Evolutionary conservation across 2,797 vertebrate genomes (phyloP).

Genomic region (Peromyscus nudipes): DNA sequence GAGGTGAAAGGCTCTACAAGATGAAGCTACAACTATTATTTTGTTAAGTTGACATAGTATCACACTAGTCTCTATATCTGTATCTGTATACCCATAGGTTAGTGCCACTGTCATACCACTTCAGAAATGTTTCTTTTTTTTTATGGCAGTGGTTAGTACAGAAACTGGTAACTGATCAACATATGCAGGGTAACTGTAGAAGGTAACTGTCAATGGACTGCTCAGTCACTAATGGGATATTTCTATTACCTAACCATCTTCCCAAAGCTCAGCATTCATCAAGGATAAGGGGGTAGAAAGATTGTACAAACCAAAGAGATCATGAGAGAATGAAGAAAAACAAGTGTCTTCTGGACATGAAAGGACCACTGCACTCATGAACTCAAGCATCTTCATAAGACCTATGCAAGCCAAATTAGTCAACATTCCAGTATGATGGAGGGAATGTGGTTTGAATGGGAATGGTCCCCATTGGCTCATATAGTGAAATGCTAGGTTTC

Average conservation of each 20-base stretch:
- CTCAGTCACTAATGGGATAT: too few relatives aligned
- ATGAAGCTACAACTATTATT: neutral
- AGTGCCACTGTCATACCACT: neutral
- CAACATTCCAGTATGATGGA: too few relatives aligned
- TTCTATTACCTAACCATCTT: neutral
- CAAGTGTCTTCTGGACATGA: neutral
- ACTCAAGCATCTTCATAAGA: neutral
- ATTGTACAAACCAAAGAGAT: neutral
- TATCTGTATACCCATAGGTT: neutral
- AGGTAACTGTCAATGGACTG: too few relatives aligned
- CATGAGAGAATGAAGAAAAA: too few relatives aligned
- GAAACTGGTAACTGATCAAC: neutral
- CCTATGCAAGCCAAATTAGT: neutral
- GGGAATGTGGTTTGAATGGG: too few relatives aligned
- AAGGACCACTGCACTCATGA: neutral
- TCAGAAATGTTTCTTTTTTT: neutral
- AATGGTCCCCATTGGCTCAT: too few relatives aligned
- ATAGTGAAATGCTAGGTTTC: neutral
- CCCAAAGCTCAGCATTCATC: neutral
- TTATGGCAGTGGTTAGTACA: neutral
- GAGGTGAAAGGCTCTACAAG: neutral
- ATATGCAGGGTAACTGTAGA: neutral
- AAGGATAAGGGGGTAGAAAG: neutral
- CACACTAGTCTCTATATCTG: neutral
- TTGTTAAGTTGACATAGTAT: neutral